Conservation (phyloP, 2,888 invertebrate species). For the Balanococcus diminutus region DNA sequence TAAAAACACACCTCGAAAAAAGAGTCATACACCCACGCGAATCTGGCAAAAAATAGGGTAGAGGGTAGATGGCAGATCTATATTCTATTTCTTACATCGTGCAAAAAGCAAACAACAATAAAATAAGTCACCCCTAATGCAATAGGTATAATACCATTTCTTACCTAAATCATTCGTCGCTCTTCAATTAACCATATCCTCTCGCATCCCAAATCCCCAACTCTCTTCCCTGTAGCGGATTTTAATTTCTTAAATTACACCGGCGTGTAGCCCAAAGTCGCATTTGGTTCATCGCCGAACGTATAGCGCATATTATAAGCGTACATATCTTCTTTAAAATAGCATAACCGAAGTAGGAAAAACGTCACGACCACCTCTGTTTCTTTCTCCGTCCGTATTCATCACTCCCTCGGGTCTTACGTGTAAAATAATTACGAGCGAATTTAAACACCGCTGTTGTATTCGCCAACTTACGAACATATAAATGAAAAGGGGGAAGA, state of each 20-base stretch:
- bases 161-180: neutral
- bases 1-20: no score
- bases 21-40: no score
- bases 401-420: conserved; percentile 6
- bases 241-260: conserved; percentile 31
- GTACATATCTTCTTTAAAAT: neutral
- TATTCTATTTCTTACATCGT: no score
- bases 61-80: no score
- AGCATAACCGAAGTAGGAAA: neutral
- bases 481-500: neutral
- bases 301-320: neutral
- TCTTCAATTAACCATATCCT: conserved; percentile 9
- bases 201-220: neutral
- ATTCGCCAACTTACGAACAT: neutral
- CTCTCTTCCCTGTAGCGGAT: neutral
- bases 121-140: neutral
- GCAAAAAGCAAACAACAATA: neutral
- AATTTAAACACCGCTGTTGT: neutral
- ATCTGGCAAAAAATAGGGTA: no score
- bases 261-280: neutral
- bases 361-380: neutral
- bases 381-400: neutral
- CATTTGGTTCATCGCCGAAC: neutral
- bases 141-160: neutral
- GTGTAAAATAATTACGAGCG: neutral